These are phyloP conservation scores for Myotis findleyi DNA, from an alignment of 2,797 vertebrate genomes.

Conservation along the genomic window DNA sequence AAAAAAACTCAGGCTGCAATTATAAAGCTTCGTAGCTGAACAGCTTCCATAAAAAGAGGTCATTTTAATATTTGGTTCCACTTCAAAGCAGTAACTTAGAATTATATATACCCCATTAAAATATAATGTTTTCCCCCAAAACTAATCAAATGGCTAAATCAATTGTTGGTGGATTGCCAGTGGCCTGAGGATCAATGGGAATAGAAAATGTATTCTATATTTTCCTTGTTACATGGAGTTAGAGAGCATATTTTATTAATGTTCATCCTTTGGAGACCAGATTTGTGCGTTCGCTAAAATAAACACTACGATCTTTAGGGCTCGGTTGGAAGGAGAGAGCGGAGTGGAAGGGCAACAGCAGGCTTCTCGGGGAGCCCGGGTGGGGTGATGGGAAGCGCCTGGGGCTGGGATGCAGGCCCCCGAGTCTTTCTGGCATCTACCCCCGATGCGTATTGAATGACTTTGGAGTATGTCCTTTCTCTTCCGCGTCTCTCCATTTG, in stretches of 20 bases:
- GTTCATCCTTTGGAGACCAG: conserved; percentile 85
- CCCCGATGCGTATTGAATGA: not conserved
- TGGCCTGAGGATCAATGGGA: conserved; percentile 87
- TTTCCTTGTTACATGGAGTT: conserved; percentile 87
- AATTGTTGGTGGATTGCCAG: conserved; percentile 87
- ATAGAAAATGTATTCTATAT: conserved; percentile 87
- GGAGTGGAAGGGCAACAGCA: conserved; percentile 25
- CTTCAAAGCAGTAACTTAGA: conserved; percentile 86
- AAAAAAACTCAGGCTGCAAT: conserved; percentile 85
- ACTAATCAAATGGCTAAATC: conserved; percentile 89
- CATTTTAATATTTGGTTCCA: conserved; percentile 87
- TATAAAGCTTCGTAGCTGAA: conserved; percentile 85
- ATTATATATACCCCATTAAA: conserved; percentile 90
- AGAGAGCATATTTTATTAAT: conserved; percentile 86
- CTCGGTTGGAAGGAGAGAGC: conserved; percentile 37
- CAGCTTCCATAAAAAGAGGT: conserved; percentile 84
- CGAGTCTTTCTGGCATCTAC: not conserved
- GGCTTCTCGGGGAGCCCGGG: not conserved
- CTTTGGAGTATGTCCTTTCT: not conserved
- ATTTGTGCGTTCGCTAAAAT: conserved; percentile 81
- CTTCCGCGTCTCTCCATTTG: not conserved
- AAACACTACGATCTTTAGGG: conserved; percentile 67
- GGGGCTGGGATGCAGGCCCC: not conserved
- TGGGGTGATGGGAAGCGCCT: not conserved
- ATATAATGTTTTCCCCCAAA: conserved; percentile 84